Evolutionary conservation across 1,140 invertebrate species (phyloP), one percentile per base, ranked within the genome.

Genomic region (Panulirus ornatus): DNA sequence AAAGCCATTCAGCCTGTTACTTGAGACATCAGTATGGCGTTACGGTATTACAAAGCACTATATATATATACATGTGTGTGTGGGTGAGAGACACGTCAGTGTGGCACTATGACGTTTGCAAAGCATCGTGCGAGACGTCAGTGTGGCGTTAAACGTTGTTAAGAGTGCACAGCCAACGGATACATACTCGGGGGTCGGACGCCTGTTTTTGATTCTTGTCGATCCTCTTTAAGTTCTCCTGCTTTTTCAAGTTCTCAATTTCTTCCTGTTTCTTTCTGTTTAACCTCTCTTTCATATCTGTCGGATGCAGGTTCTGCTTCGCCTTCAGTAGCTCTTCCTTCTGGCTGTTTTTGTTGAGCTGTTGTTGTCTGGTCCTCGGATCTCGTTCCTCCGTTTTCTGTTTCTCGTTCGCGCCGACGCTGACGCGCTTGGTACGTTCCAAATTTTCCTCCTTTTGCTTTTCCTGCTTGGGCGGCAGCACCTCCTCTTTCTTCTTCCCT

Each of bases 1-100:
- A n/a, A 66, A 66, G 58, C n/a, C n/a, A 66, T 66, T 66, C n/a
- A 66, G 58, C 58, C n/a, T 66, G n/a, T 30, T 66, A 66, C 27
- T 2, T n/a, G 2, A 5, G 27, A 22, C 22, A 5, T 66, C 58
- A 30, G 5, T 8, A 27, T 66, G 58, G 58, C 58, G 58, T 66
- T 66, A 66, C 30, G 30, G 14, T 11, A 30, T 30, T 30, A 66
- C 30, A 58, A 58, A 58, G n/a, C n/a, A n/a, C n/a, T n/a, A n/a
- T n/a, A n/a, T n/a, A n/a, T n/a, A n/a, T n/a, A n/a, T n/a, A n/a
- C n/a, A n/a, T n/a, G n/a, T n/a, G n/a, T n/a, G n/a, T n/a, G n/a
- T n/a, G n/a, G n/a, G n/a, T n/a, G n/a, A n/a, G n/a, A n/a, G 2
- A 5, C 30, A 22, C 22, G n/a, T 66, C 58, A 30, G 5, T 8